These are phyloP conservation scores for Cantharis rufa DNA, from an alignment of 2,888 invertebrate genomes.

Conservation along the genomic window DNA sequence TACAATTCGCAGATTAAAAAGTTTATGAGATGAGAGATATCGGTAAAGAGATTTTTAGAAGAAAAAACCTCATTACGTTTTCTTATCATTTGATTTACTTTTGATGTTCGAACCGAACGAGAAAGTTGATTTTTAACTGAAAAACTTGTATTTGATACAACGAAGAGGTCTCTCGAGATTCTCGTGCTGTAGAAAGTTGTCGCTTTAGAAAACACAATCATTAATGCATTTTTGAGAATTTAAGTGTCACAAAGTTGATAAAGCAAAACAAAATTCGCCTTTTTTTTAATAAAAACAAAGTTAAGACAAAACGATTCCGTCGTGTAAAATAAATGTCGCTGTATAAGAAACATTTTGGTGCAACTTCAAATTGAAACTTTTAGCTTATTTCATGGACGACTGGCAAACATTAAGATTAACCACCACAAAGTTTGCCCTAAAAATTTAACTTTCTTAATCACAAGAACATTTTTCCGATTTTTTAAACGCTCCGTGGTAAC, in stretches of 20 bases:
- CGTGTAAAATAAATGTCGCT: not conserved
- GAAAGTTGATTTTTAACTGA: not conserved
- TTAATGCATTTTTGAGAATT: not conserved
- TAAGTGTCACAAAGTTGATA: not conserved
- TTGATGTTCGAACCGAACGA: not conserved
- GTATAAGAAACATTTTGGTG: not conserved
- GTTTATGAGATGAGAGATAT: not conserved
- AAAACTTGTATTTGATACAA: not conserved
- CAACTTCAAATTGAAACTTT: conserved; percentile 5
- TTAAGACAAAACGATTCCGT: not conserved
- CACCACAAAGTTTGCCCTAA: not conserved
- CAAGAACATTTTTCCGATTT: not conserved
- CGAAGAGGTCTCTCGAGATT: not conserved
- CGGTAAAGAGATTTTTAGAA: not conserved
- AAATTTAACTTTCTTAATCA: not conserved
- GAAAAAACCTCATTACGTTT: not conserved
- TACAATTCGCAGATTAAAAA: not conserved
- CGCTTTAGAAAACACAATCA: not conserved
- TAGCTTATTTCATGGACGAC: not conserved
- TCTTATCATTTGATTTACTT: not conserved
- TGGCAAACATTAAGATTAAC: not conserved
- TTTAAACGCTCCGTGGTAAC: not conserved
- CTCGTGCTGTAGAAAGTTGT: not conserved
- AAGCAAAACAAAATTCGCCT: not conserved
- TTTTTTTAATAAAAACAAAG: not conserved